phyloP scores from a whole-genome alignment of 2,113 vertebrate genomes.

The Oryzias celebensis region DNA sequence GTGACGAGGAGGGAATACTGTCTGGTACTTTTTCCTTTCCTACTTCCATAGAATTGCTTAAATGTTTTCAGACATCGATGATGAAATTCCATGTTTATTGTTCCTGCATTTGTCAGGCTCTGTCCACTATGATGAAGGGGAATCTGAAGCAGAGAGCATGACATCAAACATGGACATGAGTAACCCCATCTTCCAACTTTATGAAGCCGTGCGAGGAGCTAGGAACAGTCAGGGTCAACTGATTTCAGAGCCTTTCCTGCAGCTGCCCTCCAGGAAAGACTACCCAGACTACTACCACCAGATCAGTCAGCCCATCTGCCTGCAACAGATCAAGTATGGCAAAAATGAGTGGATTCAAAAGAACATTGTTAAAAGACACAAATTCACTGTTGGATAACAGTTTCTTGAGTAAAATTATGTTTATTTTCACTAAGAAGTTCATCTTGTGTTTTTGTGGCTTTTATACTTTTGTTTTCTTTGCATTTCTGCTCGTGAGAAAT shows the following conservation, averaged over 20 bases:
- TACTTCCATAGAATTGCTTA: not conserved
- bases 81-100: not conserved
- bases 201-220: constrained; percentile 91
- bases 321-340: constrained; percentile 93
- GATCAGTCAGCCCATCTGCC: constrained; percentile 90
- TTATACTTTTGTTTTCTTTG: constrained; percentile 16
- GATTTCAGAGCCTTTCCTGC: constrained; percentile 94
- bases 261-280: constrained; percentile 96
- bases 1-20: constrained; percentile 93
- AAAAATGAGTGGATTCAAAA: not conserved
- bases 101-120: constrained; percentile 56
- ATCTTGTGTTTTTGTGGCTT: not conserved
- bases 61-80: not conserved
- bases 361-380: not conserved
- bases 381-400: not conserved
- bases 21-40: constrained; percentile 79
- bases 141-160: constrained; percentile 94
- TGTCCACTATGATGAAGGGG: constrained; percentile 91
- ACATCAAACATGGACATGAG: constrained; percentile 93
- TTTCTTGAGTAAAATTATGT: not conserved
- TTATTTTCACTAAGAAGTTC: not conserved
- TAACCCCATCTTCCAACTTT: constrained; percentile 96
- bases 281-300: constrained; percentile 98
- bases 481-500: constrained; percentile 28
- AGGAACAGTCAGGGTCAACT: constrained; percentile 96